Conservation (phyloP, 1,140 invertebrate species). For the Harlomillsia oculata region DNA sequence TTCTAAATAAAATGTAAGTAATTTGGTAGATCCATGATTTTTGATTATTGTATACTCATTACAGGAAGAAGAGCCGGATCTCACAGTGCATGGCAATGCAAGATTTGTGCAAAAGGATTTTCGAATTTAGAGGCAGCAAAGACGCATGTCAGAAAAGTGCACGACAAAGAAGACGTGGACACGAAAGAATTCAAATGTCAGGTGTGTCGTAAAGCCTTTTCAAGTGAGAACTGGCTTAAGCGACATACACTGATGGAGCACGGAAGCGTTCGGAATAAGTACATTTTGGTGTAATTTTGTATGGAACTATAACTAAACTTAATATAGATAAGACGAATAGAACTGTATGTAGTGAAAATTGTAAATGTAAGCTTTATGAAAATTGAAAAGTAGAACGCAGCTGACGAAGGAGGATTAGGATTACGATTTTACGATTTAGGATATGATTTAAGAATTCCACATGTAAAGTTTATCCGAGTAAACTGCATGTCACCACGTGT, state of each 20-base stretch:
- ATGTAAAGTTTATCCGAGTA: too few relatives aligned
- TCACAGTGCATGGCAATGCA: constrained; percentile 6
- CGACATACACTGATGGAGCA: constrained; percentile 3
- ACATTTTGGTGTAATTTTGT: background rate
- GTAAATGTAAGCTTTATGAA: too few relatives aligned
- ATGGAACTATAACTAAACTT: background rate
- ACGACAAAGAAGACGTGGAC: background rate
- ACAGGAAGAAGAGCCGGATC: background rate
- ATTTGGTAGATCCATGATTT: background rate
- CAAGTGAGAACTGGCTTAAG: constrained; percentile 8
- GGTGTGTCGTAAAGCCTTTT: constrained; percentile 9
- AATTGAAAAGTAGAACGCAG: too few relatives aligned
- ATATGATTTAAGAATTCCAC: too few relatives aligned
- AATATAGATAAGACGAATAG: too few relatives aligned
- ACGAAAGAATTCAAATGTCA: background rate
- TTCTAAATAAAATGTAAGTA: background rate
- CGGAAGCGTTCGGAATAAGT: background rate
- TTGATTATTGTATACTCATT: background rate
- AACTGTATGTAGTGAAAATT: too few relatives aligned
- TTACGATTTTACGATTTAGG: too few relatives aligned
- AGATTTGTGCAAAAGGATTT: constrained; percentile 1
- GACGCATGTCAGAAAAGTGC: background rate
- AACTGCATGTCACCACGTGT: too few relatives aligned
- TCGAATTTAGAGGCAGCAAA: background rate
- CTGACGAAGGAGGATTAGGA: too few relatives aligned